Percentiles rank a stretch among this genome's conserved stretches.
Evolutionary conservation across 2,113 vertebrate genomes (phyloP).

Genomic region (Himantopus leucocephalus): DNA sequence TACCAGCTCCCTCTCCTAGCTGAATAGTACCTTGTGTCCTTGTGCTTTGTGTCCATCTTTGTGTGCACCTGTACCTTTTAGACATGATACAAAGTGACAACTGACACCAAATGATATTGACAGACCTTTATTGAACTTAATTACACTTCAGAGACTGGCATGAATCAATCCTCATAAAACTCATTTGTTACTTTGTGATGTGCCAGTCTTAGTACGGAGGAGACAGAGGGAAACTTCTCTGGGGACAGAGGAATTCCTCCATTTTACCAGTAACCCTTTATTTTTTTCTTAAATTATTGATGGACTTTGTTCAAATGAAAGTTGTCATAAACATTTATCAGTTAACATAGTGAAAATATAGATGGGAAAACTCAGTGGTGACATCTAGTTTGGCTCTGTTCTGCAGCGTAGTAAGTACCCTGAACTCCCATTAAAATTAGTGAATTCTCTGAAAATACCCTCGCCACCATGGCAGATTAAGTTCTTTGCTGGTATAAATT

Average conservation of each 20-base stretch:
- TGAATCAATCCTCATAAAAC: constrained; percentile 34
- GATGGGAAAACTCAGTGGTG: not conserved
- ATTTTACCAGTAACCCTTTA: not conserved
- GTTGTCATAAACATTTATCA: not conserved
- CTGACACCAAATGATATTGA: constrained; percentile 19
- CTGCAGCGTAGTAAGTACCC: not conserved
- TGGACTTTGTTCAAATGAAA: not conserved
- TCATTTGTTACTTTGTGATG: not conserved
- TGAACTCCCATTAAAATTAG: not conserved
- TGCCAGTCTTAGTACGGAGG: not conserved
- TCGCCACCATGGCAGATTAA: accelerated
- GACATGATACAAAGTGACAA: not conserved
- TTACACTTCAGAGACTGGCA: constrained; percentile 6
- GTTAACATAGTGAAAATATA: not conserved
- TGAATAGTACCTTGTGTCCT: not conserved
- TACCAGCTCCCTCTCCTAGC: not conserved
- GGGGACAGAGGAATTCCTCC: not conserved
- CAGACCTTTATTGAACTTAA: constrained; percentile 39
- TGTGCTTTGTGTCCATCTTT: not conserved
- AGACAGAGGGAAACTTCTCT: not conserved
- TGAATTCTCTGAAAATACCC: not conserved
- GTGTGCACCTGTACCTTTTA: not conserved
- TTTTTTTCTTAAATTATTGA: not conserved
- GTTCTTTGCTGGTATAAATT: accelerated
- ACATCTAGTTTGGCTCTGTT: not conserved